Percentiles rank a stretch among this genome's conserved stretches.
Conservation (phyloP, 2,888 invertebrate genomes). For the Listrodromus nycthemerus region DNA sequence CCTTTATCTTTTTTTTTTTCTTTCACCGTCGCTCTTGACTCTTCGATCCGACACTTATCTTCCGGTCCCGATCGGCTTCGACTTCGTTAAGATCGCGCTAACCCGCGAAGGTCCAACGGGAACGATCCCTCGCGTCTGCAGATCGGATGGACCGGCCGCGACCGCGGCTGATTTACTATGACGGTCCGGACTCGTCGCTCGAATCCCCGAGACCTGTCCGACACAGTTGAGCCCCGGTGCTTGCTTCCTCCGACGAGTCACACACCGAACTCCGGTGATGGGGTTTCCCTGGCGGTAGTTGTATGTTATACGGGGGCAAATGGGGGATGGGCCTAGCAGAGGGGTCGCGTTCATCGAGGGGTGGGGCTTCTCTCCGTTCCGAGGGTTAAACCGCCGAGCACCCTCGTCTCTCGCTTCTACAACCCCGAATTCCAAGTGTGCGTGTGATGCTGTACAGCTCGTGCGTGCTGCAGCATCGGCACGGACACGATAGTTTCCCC, state of each 20-base stretch:
- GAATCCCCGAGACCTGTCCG: slow-evolving; percentile 70
- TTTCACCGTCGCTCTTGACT: not conserved
- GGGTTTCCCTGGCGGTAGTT: slow-evolving; percentile 74
- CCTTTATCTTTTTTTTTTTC: not conserved
- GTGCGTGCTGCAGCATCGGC: slow-evolving; percentile 45
- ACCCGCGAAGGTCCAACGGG: slow-evolving; percentile 28
- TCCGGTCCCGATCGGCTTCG: not conserved
- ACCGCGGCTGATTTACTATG: slow-evolving; percentile 83
- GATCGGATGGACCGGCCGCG: slow-evolving; percentile 84
- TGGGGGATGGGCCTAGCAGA: slow-evolving; percentile 69
- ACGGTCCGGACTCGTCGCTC: slow-evolving; percentile 76
- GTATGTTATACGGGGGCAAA: slow-evolving; percentile 73
- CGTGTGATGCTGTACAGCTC: slow-evolving; percentile 50
- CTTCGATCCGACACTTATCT: slow-evolving; percentile 26
- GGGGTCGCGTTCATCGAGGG: slow-evolving; percentile 69
- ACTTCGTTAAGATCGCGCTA: not conserved
- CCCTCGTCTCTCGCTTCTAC: slow-evolving; percentile 50
- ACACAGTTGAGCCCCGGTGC: slow-evolving; percentile 61
- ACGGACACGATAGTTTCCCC: slow-evolving; percentile 39
- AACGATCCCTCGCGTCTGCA: slow-evolving; percentile 69
- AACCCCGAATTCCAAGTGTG: slow-evolving; percentile 26
- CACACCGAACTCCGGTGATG: slow-evolving; percentile 67
- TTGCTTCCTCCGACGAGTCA: slow-evolving; percentile 61
- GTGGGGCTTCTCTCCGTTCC: slow-evolving; percentile 77
- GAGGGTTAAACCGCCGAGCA: slow-evolving; percentile 66